Conservation (phyloP, 1,140 invertebrate genomes). For the Solen grandis region DNA sequence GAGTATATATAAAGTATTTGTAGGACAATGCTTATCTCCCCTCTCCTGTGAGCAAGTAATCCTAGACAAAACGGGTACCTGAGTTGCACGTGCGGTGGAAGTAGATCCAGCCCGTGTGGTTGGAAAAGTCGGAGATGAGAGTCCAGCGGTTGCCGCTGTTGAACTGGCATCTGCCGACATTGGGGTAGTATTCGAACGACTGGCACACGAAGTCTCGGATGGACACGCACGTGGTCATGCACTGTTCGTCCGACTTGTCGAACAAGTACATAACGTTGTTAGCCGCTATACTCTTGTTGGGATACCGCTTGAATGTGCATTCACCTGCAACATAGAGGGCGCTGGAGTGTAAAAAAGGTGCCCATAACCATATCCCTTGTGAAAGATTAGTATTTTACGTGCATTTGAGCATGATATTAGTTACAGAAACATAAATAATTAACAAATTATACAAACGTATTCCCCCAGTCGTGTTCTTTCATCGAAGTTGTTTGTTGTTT, state of each 20-base stretch:
- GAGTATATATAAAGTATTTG: too few relatives aligned
- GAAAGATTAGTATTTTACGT: neutral
- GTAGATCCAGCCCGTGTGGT: conserved; percentile 30
- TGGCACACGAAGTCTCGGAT: neutral
- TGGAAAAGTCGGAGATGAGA: neutral
- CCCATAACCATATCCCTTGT: neutral
- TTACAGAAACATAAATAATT: neutral
- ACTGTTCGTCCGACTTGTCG: conserved; percentile 9
- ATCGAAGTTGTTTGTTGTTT: neutral
- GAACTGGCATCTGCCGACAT: conserved; percentile 29
- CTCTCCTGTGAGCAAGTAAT: too few relatives aligned
- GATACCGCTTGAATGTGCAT: conserved; percentile 5
- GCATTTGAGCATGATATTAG: neutral
- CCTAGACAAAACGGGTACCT: too few relatives aligned
- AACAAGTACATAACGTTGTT: conserved; percentile 32
- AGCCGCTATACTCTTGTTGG: conserved; percentile 8
- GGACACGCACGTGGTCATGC: neutral
- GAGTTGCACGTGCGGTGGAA: conserved; percentile 38
- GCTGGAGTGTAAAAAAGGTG: neutral
- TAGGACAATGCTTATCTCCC: too few relatives aligned
- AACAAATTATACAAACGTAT: neutral
- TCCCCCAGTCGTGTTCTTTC: neutral
- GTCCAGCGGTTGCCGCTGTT: conserved; percentile 41
- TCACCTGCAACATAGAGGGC: neutral
- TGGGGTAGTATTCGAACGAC: conserved; percentile 37